These are phyloP conservation scores for Salarias fasciatus DNA, from an alignment of 2,797 vertebrate species.

Conservation along the genomic window DNA sequence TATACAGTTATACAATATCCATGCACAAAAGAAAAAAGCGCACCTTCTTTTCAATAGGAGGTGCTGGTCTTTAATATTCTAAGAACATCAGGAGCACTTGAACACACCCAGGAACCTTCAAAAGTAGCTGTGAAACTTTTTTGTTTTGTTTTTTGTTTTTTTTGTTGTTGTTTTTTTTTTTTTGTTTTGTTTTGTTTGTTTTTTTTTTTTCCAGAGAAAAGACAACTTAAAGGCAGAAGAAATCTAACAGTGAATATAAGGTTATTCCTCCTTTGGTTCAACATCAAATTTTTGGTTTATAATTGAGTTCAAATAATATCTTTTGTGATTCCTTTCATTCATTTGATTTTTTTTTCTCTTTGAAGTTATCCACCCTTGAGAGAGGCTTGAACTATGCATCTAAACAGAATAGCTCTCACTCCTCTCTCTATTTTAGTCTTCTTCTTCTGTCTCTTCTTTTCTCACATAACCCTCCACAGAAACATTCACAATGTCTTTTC, in stretches of 20 bases:
- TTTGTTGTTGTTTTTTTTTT: no score
- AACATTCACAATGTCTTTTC: slow-evolving; percentile 97
- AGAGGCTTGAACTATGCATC: slow-evolving; percentile 57
- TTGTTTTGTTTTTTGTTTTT: slow-evolving; percentile 13
- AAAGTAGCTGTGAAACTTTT: slow-evolving; percentile 75
- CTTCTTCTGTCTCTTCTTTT: slow-evolving; percentile 70
- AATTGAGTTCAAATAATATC: slow-evolving; percentile 69
- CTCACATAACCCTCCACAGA: slow-evolving; percentile 80
- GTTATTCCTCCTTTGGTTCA: slow-evolving; percentile 75
- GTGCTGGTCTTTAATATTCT: slow-evolving; percentile 87
- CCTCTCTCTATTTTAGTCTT: slow-evolving; percentile 52
- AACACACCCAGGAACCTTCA: slow-evolving; percentile 89
- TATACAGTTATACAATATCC: slow-evolving; percentile 94
- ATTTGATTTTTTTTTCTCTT: slow-evolving; percentile 25
- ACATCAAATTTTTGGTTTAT: slow-evolving; percentile 70
- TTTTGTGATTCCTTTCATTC: slow-evolving; percentile 28
- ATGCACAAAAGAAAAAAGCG: slow-evolving; percentile 90
- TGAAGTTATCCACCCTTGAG: slow-evolving; percentile 47
- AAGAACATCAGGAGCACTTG: slow-evolving; percentile 95
- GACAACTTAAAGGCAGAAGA: slow-evolving; percentile 80
- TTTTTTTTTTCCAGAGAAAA: slow-evolving; percentile 75
- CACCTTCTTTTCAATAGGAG: slow-evolving; percentile 80
- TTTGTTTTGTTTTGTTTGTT: slow-evolving; percentile 27
- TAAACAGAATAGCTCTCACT: slow-evolving; percentile 58
- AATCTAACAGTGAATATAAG: slow-evolving; percentile 74